Percentiles rank a stretch among this genome's conserved stretches.
These are phyloP conservation scores for Ophioninae sp. DNA, from an alignment of 2,888 invertebrate genomes.

Conservation along the genomic window DNA sequence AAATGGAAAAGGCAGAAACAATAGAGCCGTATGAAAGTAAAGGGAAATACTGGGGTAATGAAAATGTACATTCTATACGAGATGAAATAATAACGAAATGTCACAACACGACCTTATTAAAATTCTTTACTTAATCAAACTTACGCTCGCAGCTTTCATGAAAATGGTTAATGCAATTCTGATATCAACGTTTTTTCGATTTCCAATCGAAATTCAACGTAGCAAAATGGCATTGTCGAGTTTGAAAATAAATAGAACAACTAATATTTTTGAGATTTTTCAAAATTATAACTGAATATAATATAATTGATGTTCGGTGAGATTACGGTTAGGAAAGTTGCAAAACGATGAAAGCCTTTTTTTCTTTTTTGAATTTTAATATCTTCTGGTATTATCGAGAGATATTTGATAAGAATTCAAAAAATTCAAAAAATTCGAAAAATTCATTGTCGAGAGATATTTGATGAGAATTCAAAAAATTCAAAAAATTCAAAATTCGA, in stretches of 20 bases:
- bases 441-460: no score
- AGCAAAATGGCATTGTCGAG: no score
- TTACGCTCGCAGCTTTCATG: no score
- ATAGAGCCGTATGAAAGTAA: not conserved
- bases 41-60: not conserved
- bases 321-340: not conserved
- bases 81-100: not conserved
- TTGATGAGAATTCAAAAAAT: not conserved
- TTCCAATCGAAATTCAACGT: no score
- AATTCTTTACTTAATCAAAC: not conserved
- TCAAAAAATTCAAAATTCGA: not conserved
- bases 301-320: not conserved
- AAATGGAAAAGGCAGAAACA: not conserved
- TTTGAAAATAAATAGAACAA: not conserved
- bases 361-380: not conserved
- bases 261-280: not conserved
- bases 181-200: no score
- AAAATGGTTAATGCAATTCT: no score
- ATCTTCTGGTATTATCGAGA: not conserved
- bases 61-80: not conserved
- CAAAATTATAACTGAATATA: not conserved
- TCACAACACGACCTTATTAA: not conserved
- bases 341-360: not conserved
- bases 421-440: no score
- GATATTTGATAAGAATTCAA: no score